Base-by-base conservation (phyloP, 2,797 vertebrate genomes). In the Echiichthys vipera region DNA sequence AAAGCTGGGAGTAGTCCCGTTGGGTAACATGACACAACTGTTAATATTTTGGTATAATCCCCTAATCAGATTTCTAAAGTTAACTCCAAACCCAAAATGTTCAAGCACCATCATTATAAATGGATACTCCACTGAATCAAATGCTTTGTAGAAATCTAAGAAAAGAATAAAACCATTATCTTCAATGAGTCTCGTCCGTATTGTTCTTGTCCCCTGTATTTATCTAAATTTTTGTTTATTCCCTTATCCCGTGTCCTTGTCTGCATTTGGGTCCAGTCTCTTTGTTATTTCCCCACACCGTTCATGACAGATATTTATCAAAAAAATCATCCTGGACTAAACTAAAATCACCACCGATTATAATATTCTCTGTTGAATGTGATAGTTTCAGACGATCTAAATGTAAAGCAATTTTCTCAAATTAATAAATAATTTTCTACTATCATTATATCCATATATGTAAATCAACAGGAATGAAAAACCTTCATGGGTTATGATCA, bases 241-340 rank as follows among this genome's bases (percentile, higher is more conserved):
- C n/a, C n/a, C n/a, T n/a, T n/a, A n/a, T n/a, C n/a, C n/a, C n/a
- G n/a, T n/a, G n/a, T n/a, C n/a, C n/a, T n/a, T n/a, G n/a, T n/a
- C n/a, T n/a, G n/a, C n/a, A n/a, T n/a, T n/a, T n/a, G n/a, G n/a
- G n/a, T n/a, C n/a, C n/a, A n/a, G n/a, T n/a, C n/a, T n/a, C n/a
- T n/a, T n/a, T n/a, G n/a, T n/a, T n/a, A n/a, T n/a, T n/a, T n/a
- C n/a, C n/a, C n/a, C n/a, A n/a, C n/a, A n/a, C n/a, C n/a, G n/a
- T n/a, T n/a, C n/a, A n/a, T n/a, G n/a, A n/a, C n/a, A n/a, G 55
- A 7, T 5, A 40, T 12, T 25, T 57, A 25, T 36, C 51, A 20
- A 17, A 25, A 12, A 57, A 57, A 27, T 40, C 55, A 57, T 40
- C 36, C 17, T 57, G 55, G 55, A 57, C 55, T 5, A 57, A 7